These are phyloP conservation scores for Sylvia atricapilla DNA, from an alignment of 2,113 vertebrate genomes.

Conservation along the genomic window DNA sequence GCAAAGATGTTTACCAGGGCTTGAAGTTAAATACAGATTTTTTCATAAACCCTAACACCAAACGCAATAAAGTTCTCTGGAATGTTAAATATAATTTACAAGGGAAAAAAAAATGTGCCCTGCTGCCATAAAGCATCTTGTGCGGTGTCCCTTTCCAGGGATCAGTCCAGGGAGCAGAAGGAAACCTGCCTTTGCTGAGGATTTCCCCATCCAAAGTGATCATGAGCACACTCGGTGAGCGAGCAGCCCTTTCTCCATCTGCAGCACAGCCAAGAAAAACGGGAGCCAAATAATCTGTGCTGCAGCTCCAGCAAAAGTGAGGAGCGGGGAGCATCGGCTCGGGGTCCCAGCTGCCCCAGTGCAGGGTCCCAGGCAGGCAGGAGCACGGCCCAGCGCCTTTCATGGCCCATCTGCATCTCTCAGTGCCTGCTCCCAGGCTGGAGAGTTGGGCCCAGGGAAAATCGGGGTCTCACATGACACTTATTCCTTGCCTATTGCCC, in stretches of 20 bases:
- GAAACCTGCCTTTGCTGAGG: background rate
- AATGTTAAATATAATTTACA: conserved; percentile 81
- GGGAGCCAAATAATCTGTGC: background rate
- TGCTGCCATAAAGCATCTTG: conserved; percentile 1
- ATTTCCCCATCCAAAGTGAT: background rate
- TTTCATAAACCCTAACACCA: conserved; percentile 76
- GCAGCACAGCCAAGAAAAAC: background rate
- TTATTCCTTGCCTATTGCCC: conserved; percentile 39
- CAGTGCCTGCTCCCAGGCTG: background rate
- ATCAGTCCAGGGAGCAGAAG: background rate
- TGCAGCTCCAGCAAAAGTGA: background rate
- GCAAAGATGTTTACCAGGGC: conserved; percentile 82
- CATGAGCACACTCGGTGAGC: background rate
- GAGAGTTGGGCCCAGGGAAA: background rate
- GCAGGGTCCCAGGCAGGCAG: background rate
- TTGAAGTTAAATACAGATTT: conserved; percentile 85
- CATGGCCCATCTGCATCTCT: conserved; percentile 27
- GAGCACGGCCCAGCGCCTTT: background rate
- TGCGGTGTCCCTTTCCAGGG: background rate
- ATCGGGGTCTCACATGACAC: background rate
- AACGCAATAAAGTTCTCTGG: conserved; percentile 75
- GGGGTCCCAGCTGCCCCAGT: background rate
- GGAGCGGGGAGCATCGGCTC: fast-evolving
- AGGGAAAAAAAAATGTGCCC: conserved; percentile 50
- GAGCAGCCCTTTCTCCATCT: background rate